Evolutionary conservation across 2,888 invertebrate genomes (phyloP), one percentile per base, ranked within the genome.

Genomic region (Tinea semifulvella): DNA sequence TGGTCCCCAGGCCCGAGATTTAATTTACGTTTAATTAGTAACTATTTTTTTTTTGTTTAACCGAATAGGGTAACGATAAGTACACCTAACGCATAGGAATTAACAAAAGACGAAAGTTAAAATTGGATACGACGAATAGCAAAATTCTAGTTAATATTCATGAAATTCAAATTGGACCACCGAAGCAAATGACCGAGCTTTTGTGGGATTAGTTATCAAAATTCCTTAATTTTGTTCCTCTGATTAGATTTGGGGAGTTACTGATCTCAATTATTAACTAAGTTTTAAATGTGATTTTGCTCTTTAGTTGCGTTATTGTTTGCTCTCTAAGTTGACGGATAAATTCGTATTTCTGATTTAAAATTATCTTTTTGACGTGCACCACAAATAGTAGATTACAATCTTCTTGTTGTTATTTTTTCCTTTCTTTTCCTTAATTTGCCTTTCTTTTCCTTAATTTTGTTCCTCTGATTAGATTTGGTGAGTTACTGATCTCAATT

Each of bases 151-250:
- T 69, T 65, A 69, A 67, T 69, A 70, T 68, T 68, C 69, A 68
- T 67, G 61, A 64, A 63, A 57, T 52, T 56, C 61, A 62, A 66
- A 68, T 66, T 68, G 64, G 60, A 60, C 55, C 53, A 59, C 56
- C 55, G 57, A 54, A 57, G 58, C 54, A 62, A 68, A 64, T 62
- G 64, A 60, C 60, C 58, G 54, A 57, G 58, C 56, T 61, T 53
- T 57, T 52, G 49, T 49, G 52, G 63, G 61, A 68, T 68, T 67
- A 67, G 63, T 60, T 63, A 65, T 62, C 60, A 57, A 60, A 58
- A 64, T 65, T 65, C 61, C 66, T 63, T 52, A 52, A 53, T 52
- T 52, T 50, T 42, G 48, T 47, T 52, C 51, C 54, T 55, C 55
- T 64, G 61, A 67, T 68, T 65, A 66, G 57, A 60, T 60, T 61